Base-by-base conservation (phyloP, 2,888 invertebrate species). In the Aproaerema taeniolella region DNA sequence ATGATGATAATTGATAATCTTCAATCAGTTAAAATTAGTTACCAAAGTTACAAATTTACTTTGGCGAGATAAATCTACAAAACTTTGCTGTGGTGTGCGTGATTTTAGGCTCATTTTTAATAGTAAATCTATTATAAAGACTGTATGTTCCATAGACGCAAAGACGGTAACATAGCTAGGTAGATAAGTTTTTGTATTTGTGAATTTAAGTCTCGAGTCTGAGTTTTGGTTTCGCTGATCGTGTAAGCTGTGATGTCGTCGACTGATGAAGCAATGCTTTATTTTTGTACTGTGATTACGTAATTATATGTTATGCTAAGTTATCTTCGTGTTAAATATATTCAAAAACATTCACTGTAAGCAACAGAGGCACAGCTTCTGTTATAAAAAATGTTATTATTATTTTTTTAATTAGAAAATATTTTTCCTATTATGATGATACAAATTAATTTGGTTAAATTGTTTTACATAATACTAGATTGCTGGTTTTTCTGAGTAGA, bases 231-330 rank as follows among this genome's bases (percentile, higher is more conserved):
- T 79, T 75, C 70, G 70, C 72, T 58, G 67, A 70, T 75, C 67
- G 64, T 70, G 61, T 73, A 67, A 74, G 73, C 83, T 83, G 86
- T 83, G 86, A 83, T 83, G 81, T 74, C 62, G 63, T 72, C 67
- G 72, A 77, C 77, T 77, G 77, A 82, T 72, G 69, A 75, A 71
- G 75, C 74, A 65, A 77, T 79, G 85, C 81, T 85, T 85, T 85
- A 83, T 78, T 83, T 78, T 80, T 81, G 73, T 81, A 82, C 83
- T 83, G 85, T 83, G 83, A 83, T 83, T 77, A 78, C 63, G 63
- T 77, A 70, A 70, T 70, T 67, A 61, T 74, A 68, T 68, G 62
- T 68, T 61, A 69, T 67, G 67, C 66, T 71, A 76, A 69, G 72
- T 73, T 69, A 68, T 62, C 45, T 66, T 67, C 66, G 67, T 71